Conservation (phyloP, 2,113 vertebrate genomes). For the Sphyrna mokarran region DNA sequence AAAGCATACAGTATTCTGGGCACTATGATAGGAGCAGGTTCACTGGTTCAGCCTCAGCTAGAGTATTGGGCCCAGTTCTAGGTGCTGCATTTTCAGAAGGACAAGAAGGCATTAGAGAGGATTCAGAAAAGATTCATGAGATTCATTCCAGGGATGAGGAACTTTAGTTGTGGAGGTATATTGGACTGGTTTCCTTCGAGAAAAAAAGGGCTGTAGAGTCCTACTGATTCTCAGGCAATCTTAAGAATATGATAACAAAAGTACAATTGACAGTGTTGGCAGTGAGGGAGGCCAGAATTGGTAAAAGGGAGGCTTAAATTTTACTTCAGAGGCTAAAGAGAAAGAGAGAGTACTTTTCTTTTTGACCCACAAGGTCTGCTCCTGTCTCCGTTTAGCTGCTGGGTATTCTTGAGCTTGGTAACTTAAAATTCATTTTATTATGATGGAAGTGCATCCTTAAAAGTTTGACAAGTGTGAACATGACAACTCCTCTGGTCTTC, state of each 20-base stretch:
- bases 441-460: not conserved
- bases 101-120: no score
- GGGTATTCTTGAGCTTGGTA: not conserved
- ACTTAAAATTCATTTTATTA: not conserved
- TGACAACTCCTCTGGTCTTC: not conserved
- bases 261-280: not conserved
- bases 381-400: not conserved
- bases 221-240: not conserved
- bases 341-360: not conserved
- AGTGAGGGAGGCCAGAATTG: not conserved
- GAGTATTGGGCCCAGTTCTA: no score
- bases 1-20: no score
- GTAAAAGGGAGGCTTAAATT: not conserved
- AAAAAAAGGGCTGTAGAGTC: not conserved
- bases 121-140: no score
- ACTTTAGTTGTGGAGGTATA: no score
- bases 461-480: not conserved
- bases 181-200: no score
- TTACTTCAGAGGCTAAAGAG: not conserved
- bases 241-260: not conserved
- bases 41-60: no score
- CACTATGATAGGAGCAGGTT: no score
- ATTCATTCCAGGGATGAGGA: no score
- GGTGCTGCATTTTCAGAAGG: no score
- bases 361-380: not conserved